These are phyloP conservation scores for Manduca sexta DNA, from an alignment of 1,140 invertebrate species.

Conservation along the genomic window DNA sequence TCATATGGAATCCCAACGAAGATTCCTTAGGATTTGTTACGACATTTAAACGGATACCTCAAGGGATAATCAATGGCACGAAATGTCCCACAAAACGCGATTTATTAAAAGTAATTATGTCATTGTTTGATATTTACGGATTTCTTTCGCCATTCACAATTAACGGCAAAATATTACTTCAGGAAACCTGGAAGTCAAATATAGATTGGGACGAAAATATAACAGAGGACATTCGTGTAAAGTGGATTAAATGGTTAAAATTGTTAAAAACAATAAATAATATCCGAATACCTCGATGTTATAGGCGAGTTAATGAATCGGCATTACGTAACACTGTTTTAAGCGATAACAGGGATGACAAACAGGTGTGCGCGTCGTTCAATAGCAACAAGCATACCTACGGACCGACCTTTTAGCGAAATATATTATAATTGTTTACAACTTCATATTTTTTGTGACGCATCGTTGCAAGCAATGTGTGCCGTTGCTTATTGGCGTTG, in stretches of 20 bases:
- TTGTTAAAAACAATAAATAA: not conserved
- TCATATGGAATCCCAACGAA: slow-evolving; percentile 22
- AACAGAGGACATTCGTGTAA: slow-evolving; percentile 1
- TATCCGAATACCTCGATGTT: slow-evolving; percentile 10
- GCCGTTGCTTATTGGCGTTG: slow-evolving; percentile 14
- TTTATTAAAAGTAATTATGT: slow-evolving; percentile 18
- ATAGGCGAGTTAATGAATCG: not conserved
- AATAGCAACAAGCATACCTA: not conserved
- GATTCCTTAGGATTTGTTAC: slow-evolving; percentile 20
- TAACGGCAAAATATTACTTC: slow-evolving; percentile 12
- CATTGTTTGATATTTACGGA: slow-evolving; percentile 16
- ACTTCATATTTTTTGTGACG: slow-evolving; percentile 12
- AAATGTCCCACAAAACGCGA: slow-evolving; percentile 21
- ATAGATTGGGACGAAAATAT: slow-evolving; percentile 12
- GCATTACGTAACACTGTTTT: not conserved
- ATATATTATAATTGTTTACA: slow-evolving; percentile 7
- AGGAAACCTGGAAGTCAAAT: slow-evolving; percentile 13
- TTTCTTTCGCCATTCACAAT: slow-evolving; percentile 17
- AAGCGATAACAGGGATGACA: not conserved
- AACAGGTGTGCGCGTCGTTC: not conserved
- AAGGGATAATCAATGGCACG: slow-evolving; percentile 10
- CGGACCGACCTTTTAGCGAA: not conserved
- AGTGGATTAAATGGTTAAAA: slow-evolving; percentile 13
- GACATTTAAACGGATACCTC: slow-evolving; percentile 17
- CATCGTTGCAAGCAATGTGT: slow-evolving; percentile 7